A percentile compares a stretch with the other conserved stretches of the same genome.
Evolutionary conservation across 2,113 vertebrate species (phyloP).

Genomic region (Nothoprocta pentlandii): DNA sequence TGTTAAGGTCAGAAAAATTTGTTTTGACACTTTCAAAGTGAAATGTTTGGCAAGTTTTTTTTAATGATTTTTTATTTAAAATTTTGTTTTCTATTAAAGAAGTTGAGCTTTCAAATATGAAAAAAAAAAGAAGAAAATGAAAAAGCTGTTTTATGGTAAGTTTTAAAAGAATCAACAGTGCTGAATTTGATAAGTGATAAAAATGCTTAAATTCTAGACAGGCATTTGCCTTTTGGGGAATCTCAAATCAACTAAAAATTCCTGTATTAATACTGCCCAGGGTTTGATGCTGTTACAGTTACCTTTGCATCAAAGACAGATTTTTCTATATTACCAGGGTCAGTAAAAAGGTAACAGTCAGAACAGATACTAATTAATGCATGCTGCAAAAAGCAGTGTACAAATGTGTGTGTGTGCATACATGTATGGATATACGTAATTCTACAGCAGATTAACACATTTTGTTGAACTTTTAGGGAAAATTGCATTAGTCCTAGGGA

Average conservation of each 20-base stretch:
- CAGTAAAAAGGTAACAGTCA: background rate
- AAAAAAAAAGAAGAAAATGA: background rate
- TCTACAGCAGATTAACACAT: background rate
- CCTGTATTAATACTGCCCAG: background rate
- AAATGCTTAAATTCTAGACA: background rate
- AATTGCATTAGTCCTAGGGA: background rate
- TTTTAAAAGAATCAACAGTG: background rate
- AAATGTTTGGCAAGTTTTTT: slow-evolving; percentile 45
- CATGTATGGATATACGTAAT: background rate
- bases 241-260: background rate
- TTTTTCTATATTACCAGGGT: background rate
- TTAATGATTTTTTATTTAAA: slow-evolving; percentile 3
- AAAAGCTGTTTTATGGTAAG: background rate
- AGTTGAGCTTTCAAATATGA: background rate
- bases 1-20: slow-evolving; percentile 52
- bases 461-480: background rate
- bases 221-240: background rate
- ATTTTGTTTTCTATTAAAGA: background rate
- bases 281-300: background rate
- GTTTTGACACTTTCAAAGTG: slow-evolving; percentile 48
- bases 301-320: background rate
- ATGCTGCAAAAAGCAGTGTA: background rate
- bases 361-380: background rate
- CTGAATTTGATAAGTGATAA: background rate
- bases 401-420: background rate